Conservation (phyloP, 2,113 vertebrate genomes). For the Probosciger aterrimus region DNA sequence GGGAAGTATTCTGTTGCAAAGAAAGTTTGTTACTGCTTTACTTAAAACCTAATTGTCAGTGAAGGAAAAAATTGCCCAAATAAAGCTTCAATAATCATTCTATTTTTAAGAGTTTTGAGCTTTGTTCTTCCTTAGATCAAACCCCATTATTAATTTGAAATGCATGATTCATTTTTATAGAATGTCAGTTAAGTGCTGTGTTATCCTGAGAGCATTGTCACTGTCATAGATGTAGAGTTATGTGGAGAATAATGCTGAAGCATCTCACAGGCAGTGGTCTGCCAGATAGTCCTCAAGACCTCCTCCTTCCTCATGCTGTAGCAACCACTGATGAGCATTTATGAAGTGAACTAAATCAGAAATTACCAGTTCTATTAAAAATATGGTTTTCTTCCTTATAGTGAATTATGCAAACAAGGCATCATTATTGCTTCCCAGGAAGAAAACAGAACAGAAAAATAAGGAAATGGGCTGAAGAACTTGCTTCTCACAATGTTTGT, state of each 20-base stretch:
- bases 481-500: background rate
- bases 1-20: background rate
- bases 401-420: background rate
- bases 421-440: background rate
- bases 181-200: background rate
- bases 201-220: background rate
- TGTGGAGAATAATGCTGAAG: background rate
- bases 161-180: background rate
- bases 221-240: background rate
- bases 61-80: background rate
- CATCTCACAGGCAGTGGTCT: background rate
- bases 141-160: background rate
- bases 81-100: background rate
- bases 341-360: background rate
- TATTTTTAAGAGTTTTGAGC: background rate
- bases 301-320: background rate
- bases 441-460: background rate
- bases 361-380: background rate
- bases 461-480: background rate
- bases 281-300: background rate
- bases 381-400: background rate
- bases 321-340: background rate
- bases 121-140: background rate
- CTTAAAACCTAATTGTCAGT: background rate
- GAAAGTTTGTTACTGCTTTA: background rate